Evolutionary conservation across 1,140 invertebrate species (phyloP).

Genomic region (Drosophila insularis): DNA sequence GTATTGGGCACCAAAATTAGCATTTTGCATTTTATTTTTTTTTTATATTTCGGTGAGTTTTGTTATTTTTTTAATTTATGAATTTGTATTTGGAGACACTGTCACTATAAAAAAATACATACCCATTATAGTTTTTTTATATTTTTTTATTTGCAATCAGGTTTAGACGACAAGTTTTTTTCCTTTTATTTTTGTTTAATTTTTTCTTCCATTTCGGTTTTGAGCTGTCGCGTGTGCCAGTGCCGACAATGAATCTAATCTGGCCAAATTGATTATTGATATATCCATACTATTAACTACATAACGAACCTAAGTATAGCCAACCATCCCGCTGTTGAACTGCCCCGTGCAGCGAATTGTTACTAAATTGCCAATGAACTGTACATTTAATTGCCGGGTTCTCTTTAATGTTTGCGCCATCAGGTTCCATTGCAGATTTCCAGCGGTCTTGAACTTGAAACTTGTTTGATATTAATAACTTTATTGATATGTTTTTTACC

Average conservation of each 20-base stretch:
- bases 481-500: not conserved
- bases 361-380: constrained; percentile 3
- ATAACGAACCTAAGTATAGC: constrained; percentile 29
- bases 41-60: not conserved
- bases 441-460: not conserved
- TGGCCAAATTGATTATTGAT: constrained; percentile 39
- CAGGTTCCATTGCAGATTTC: constrained; percentile 1
- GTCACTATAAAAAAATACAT: constrained; percentile 47
- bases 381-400: constrained; percentile 1
- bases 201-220: constrained; percentile 5
- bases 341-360: not conserved
- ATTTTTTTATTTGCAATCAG: constrained; percentile 50
- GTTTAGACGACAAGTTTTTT: constrained; percentile 52
- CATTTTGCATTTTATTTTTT: constrained; percentile 40
- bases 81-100: constrained; percentile 68
- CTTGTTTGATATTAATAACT: not conserved
- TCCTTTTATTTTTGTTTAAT: constrained; percentile 57
- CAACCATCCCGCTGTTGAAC: constrained; percentile 10
- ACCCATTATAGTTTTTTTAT: constrained; percentile 69
- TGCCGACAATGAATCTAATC: constrained; percentile 31
- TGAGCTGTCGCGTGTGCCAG: constrained; percentile 18
- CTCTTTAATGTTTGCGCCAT: constrained; percentile 10
- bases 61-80: constrained; percentile 69
- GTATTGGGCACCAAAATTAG: constrained; percentile 59
- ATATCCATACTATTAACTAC: constrained; percentile 34